Conservation (phyloP, 1,140 invertebrate genomes). For the Nasonia longicornis region DNA sequence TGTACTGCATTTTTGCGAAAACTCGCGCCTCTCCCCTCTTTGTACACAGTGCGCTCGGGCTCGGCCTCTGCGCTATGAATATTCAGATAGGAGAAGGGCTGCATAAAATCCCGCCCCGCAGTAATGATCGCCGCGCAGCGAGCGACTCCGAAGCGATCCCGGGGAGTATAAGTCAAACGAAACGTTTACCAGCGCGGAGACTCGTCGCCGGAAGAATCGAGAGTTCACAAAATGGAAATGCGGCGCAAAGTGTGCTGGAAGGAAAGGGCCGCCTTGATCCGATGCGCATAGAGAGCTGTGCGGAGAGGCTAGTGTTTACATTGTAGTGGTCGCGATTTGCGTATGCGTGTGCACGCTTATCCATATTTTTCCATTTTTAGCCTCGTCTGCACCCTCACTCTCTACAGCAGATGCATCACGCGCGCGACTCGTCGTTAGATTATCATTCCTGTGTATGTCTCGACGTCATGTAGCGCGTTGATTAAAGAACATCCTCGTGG, state of each 20-base stretch:
- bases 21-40: not conserved
- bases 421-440: too few species aligned
- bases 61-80: conserved; percentile 15
- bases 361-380: not conserved
- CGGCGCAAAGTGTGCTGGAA: conserved; percentile 30
- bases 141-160: conserved; percentile 7
- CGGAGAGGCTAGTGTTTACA: not conserved
- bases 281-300: too few species aligned
- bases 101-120: conserved; percentile 3
- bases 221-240: conserved; percentile 12
- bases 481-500: too few species aligned
- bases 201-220: not conserved
- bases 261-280: not conserved
- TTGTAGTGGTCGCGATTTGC: not conserved
- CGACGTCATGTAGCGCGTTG: too few species aligned
- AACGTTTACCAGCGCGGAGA: too few species aligned
- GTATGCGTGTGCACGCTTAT: not conserved
- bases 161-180: not conserved
- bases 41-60: not conserved
- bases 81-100: conserved; percentile 12
- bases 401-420: not conserved
- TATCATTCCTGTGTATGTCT: too few species aligned
- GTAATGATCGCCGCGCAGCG: conserved; percentile 21
- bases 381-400: not conserved
- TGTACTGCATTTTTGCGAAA: not conserved